A percentile compares a stretch with the other conserved stretches of the same genome.
phyloP scores from a whole-genome alignment of 2,888 invertebrate species.

The Noctua comes region DNA sequence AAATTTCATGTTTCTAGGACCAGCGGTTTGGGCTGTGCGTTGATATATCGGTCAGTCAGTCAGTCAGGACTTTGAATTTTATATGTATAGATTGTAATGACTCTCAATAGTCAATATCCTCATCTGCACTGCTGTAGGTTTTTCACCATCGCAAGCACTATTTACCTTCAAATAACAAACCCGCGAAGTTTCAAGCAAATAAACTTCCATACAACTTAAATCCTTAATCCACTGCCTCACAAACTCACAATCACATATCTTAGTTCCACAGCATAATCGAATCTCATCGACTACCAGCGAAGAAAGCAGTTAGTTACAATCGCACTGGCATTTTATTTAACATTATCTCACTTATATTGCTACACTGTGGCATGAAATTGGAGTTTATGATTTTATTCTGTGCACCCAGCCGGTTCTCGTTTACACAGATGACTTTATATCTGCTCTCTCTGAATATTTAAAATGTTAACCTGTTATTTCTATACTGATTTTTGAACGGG shows the following conservation, averaged over 20 bases:
- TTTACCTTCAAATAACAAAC: background rate
- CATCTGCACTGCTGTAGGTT: background rate
- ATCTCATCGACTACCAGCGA: slow-evolving; percentile 53
- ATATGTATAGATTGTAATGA: too few species aligned
- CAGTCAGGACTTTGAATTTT: too few species aligned
- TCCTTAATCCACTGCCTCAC: slow-evolving; percentile 13
- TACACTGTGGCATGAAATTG: slow-evolving; percentile 66
- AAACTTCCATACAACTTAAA: slow-evolving; percentile 27
- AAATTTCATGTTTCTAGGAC: too few species aligned
- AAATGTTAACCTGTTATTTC: slow-evolving; percentile 52
- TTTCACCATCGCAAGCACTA: background rate
- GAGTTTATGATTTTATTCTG: slow-evolving; percentile 64
- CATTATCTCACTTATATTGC: slow-evolving; percentile 61
- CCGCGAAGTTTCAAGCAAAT: slow-evolving; percentile 8
- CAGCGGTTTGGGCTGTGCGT: too few species aligned
- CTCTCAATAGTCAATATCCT: background rate
- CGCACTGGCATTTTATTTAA: slow-evolving; percentile 62
- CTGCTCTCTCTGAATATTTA: slow-evolving; percentile 61
- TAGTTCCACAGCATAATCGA: slow-evolving; percentile 58
- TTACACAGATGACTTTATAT: slow-evolving; percentile 61
- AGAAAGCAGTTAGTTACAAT: slow-evolving; percentile 68
- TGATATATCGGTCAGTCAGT: too few species aligned
- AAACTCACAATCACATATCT: slow-evolving; percentile 34
- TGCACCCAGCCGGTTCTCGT: slow-evolving; percentile 57
- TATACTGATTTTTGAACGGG: slow-evolving; percentile 44